These are phyloP conservation scores for Chloroceryle amazona DNA, from an alignment of 2,797 vertebrate genomes.

Conservation along the genomic window DNA sequence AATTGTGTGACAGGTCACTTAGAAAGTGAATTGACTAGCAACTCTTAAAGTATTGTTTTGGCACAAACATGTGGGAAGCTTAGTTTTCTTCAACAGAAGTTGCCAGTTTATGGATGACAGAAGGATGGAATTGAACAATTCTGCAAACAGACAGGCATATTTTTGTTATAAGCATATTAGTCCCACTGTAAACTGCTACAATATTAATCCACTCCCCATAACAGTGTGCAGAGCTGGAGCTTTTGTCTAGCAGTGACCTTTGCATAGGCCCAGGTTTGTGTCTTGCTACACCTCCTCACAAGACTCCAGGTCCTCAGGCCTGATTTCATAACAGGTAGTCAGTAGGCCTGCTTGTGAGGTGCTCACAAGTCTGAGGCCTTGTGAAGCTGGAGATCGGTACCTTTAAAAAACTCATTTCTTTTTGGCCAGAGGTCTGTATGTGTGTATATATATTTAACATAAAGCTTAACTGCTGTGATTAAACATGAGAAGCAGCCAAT, in stretches of 20 bases:
- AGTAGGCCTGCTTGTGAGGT: not conserved
- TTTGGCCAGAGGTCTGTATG: not conserved
- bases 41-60: not conserved
- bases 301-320: not conserved
- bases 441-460: not conserved
- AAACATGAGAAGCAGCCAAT: not conserved
- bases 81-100: not conserved
- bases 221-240: not conserved
- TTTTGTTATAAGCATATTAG: not conserved
- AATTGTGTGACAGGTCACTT: not conserved
- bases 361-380: not conserved
- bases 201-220: not conserved
- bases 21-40: not conserved
- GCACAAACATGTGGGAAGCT: not conserved
- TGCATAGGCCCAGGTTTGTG: not conserved
- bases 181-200: not conserved
- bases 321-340: not conserved
- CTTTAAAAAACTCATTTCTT: not conserved
- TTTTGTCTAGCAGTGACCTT: not conserved
- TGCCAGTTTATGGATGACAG: not conserved
- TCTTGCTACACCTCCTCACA: not conserved
- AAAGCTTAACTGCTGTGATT: not conserved
- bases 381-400: not conserved
- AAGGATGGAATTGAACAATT: not conserved
- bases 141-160: not conserved